A percentile compares a stretch with the other conserved stretches of the same genome.
Conservation (phyloP, 2,888 invertebrate genomes). For the Nemurella pictetii region DNA sequence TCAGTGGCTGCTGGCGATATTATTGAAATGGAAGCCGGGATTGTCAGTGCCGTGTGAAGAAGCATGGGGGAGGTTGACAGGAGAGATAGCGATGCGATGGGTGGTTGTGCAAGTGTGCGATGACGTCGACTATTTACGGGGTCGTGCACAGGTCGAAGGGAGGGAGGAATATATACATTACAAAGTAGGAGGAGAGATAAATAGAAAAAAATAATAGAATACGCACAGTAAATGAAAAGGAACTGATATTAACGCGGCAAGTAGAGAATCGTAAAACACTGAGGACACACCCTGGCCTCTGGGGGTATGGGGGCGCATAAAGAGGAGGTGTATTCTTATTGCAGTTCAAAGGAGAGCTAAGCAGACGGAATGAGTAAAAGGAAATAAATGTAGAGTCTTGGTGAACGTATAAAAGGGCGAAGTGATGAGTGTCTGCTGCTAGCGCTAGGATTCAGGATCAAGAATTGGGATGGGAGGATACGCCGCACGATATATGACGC, state of each 20-base stretch:
- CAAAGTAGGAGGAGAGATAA: neutral
- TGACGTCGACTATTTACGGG: slow-evolving; percentile 12
- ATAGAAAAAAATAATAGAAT: slow-evolving; percentile 38
- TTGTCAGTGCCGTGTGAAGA: neutral
- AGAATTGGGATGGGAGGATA: neutral
- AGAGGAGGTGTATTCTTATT: neutral
- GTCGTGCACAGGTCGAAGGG: neutral
- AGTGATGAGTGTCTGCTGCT: slow-evolving; percentile 23
- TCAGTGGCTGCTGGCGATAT: neutral
- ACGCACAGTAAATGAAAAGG: slow-evolving; percentile 36
- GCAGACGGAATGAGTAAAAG: slow-evolving; percentile 30
- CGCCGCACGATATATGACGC: slow-evolving; percentile 13
- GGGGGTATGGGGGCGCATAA: neutral
- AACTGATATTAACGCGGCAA: slow-evolving; percentile 33
- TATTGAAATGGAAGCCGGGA: neutral
- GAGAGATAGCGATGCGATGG: slow-evolving; percentile 18
- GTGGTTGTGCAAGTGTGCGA: neutral
- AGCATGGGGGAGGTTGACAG: neutral
- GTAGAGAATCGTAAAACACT: slow-evolving; percentile 28
- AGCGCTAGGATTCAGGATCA: neutral
- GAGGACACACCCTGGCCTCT: slow-evolving; percentile 5
- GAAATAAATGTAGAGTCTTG: slow-evolving; percentile 32
- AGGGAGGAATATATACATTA: slow-evolving; percentile 14
- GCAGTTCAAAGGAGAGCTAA: slow-evolving; percentile 5
- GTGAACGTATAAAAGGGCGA: slow-evolving; percentile 31